Conservation (phyloP, 2,888 invertebrate genomes). For the Epirrhoe alternata region DNA sequence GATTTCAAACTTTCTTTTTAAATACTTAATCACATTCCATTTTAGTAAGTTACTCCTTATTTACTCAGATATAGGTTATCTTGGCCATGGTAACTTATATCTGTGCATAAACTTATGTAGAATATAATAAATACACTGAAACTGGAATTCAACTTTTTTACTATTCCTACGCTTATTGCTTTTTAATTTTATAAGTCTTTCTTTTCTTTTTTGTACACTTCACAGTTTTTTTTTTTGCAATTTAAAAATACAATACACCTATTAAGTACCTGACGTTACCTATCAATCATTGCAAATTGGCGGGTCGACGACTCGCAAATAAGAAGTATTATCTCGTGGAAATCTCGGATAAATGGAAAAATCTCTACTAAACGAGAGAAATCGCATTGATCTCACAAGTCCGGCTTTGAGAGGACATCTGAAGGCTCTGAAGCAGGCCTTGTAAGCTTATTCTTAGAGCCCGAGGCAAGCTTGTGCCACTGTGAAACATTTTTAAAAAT, state of each 20-base stretch:
- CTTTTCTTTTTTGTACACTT: background rate
- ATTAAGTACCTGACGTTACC: constrained; percentile 5
- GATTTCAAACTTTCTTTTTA: constrained; percentile 13
- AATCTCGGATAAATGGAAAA: constrained; percentile 58
- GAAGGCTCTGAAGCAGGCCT: constrained; percentile 58
- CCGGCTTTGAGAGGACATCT: constrained; percentile 71
- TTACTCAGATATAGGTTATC: too few species aligned
- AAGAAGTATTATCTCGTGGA: constrained; percentile 66
- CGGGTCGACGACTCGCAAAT: constrained; percentile 53
- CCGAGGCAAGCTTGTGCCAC: constrained; percentile 47
- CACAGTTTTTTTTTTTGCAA: background rate
- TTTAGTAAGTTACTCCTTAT: too few species aligned
- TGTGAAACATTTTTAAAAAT: background rate
- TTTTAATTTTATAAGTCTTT: background rate
- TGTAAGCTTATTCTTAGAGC: constrained; percentile 78
- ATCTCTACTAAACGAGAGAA: constrained; percentile 55
- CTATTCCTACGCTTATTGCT: too few species aligned
- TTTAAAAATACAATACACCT: background rate
- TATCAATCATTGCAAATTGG: constrained; percentile 41
- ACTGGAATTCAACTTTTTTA: too few species aligned
- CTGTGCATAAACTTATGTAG: too few species aligned
- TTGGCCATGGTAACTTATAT: too few species aligned
- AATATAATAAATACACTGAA: too few species aligned
- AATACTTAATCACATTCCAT: too few species aligned
- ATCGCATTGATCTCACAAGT: constrained; percentile 75